phyloP scores from a whole-genome alignment of 2,797 vertebrate species.

The Xenops minutus region DNA sequence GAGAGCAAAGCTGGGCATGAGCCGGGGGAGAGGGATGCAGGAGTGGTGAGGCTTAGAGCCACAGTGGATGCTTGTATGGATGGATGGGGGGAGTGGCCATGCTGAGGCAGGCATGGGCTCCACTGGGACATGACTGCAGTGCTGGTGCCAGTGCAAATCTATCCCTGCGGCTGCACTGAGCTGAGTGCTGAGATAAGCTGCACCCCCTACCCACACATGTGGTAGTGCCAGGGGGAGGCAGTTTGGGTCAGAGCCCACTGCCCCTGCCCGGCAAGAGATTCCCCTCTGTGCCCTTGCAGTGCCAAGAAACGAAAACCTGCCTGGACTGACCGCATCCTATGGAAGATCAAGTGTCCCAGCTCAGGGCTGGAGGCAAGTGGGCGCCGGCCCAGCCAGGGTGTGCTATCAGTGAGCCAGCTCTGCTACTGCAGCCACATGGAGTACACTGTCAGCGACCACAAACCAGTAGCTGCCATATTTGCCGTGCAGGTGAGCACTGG shows the following conservation, averaged over 20 bases:
- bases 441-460: conserved; percentile 93
- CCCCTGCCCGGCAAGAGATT: neutral
- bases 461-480: conserved; percentile 94
- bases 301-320: conserved; percentile 97
- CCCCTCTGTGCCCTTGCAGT: conserved; percentile 68
- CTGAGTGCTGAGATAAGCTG: neutral
- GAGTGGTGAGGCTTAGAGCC: neutral
- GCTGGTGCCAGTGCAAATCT: neutral
- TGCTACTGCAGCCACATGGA: conserved; percentile 96
- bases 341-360: conserved; percentile 85
- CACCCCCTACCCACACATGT: neutral
- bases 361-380: conserved; percentile 74
- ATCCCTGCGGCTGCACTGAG: neutral
- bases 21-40: neutral
- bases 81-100: neutral
- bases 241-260: neutral
- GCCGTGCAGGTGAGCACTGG: conserved; percentile 85
- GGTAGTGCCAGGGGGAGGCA: neutral
- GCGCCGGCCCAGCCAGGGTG: conserved; percentile 70
- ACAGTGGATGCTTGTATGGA: neutral
- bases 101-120: accelerated
- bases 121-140: neutral
- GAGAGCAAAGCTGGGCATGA: neutral
- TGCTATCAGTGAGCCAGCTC: conserved; percentile 87
- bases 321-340: conserved; percentile 97